Conservation (phyloP, 2,888 invertebrate genomes). For the Habroteleia sp. region DNA sequence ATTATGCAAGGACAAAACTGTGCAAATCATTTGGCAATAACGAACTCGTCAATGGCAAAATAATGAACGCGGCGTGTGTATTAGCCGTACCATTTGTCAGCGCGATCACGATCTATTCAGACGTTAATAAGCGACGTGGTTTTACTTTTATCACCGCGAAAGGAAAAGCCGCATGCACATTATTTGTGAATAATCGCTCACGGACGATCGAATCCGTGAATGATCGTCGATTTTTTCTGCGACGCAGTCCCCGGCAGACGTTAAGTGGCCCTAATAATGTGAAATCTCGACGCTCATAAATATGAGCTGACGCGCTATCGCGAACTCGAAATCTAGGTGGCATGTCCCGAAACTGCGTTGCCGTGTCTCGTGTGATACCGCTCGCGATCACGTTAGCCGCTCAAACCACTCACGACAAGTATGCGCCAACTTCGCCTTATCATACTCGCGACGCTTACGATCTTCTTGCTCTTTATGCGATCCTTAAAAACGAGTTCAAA, state of each 20-base stretch:
- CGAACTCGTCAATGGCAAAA: constrained; percentile 52
- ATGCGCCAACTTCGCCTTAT: constrained; percentile 71
- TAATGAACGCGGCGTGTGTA: constrained; percentile 35
- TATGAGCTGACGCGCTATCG: constrained; percentile 78
- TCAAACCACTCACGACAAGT: constrained; percentile 74
- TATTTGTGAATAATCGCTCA: constrained; percentile 60
- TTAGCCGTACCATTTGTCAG: constrained; percentile 42
- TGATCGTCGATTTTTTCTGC: constrained; percentile 52
- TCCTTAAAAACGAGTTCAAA: constrained; percentile 49
- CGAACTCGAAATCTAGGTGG: constrained; percentile 73
- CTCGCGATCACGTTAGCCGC: constrained; percentile 68
- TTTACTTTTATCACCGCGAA: constrained; percentile 49
- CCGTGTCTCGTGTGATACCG: constrained; percentile 79
- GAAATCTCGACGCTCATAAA: constrained; percentile 80
- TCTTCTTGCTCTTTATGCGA: constrained; percentile 76
- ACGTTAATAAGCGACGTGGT: constrained; percentile 56
- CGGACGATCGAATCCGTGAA: constrained; percentile 51
- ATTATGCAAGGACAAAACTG: no score
- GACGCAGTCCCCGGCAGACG: constrained; percentile 67
- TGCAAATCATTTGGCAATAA: constrained; percentile 20
- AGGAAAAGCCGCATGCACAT: constrained; percentile 45
- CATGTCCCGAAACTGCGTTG: constrained; percentile 68
- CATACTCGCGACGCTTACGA: constrained; percentile 71
- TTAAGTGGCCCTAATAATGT: constrained; percentile 80
- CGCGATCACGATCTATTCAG: constrained; percentile 37